These are phyloP conservation scores for Aldabrachelys gigantea DNA, from an alignment of 2,113 vertebrate species.

Conservation along the genomic window DNA sequence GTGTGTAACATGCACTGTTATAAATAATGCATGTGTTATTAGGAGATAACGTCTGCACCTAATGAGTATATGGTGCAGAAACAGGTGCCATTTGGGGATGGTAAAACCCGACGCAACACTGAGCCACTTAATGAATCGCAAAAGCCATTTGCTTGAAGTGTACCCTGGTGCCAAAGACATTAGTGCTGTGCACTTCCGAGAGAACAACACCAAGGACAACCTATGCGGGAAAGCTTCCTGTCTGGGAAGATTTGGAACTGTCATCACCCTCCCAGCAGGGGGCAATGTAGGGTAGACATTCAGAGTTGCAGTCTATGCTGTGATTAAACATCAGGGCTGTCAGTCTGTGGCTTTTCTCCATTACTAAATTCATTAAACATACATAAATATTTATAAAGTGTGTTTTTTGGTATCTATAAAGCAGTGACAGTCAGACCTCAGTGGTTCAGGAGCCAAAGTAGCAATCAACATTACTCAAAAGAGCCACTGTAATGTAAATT, in stretches of 20 bases:
- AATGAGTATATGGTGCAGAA: not conserved
- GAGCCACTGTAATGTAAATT: too few relatives aligned
- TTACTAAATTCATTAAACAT: not conserved
- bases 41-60: slow-evolving; percentile 2
- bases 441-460: too few relatives aligned
- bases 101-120: not conserved
- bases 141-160: not conserved
- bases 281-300: not conserved
- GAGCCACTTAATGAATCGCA: not conserved
- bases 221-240: not conserved
- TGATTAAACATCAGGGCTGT: not conserved
- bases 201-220: not conserved
- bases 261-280: not conserved
- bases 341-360: not conserved
- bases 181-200: not conserved
- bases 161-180: not conserved
- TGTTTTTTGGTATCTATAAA: not conserved
- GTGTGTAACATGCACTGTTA: not conserved
- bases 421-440: too few relatives aligned
- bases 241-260: not conserved
- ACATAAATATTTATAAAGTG: not conserved
- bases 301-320: not conserved
- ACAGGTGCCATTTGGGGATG: not conserved
- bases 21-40: not conserved
- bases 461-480: too few relatives aligned